Percentiles rank a stretch among this genome's conserved stretches.
Conservation (phyloP, 2,113 vertebrate genomes). For the Cyanistes caeruleus region DNA sequence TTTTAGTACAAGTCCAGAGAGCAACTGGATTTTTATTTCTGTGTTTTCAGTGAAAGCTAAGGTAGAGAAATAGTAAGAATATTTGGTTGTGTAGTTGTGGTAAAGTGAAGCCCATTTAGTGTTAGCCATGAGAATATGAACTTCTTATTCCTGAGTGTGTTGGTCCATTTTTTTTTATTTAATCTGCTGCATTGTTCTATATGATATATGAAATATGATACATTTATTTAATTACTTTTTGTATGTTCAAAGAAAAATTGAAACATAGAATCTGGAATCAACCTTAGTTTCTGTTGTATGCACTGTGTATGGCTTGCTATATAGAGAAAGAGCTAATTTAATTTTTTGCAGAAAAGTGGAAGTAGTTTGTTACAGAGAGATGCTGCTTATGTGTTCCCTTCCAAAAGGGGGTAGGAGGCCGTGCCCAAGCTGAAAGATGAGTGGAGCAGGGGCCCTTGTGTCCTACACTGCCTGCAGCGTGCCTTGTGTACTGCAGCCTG, state of each 20-base stretch:
- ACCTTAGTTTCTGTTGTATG: not conserved
- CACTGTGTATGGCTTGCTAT: not conserved
- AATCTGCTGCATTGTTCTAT: not conserved
- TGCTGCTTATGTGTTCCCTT: not conserved
- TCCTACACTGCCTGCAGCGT: not conserved
- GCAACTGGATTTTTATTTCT: not conserved
- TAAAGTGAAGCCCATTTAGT: not conserved
- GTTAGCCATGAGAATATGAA: not conserved
- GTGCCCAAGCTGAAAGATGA: not conserved
- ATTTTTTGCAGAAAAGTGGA: not conserved
- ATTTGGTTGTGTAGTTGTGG: not conserved
- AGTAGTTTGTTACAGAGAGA: not conserved
- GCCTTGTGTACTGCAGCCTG: fast-evolving
- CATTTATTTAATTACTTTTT: not conserved
- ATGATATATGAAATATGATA: not conserved
- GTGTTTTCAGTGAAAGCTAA: not conserved
- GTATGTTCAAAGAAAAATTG: not conserved
- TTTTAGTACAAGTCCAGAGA: not conserved
- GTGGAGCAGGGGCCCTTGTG: fast-evolving
- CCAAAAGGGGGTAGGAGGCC: not conserved
- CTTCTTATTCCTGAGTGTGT: not conserved
- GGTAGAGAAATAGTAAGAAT: not conserved
- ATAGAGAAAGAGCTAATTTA: not conserved
- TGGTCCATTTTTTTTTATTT: not conserved
- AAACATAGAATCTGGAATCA: not conserved